Evolutionary conservation across 2,888 invertebrate species (phyloP).

Genomic region (Tubulanus polymorphus): DNA sequence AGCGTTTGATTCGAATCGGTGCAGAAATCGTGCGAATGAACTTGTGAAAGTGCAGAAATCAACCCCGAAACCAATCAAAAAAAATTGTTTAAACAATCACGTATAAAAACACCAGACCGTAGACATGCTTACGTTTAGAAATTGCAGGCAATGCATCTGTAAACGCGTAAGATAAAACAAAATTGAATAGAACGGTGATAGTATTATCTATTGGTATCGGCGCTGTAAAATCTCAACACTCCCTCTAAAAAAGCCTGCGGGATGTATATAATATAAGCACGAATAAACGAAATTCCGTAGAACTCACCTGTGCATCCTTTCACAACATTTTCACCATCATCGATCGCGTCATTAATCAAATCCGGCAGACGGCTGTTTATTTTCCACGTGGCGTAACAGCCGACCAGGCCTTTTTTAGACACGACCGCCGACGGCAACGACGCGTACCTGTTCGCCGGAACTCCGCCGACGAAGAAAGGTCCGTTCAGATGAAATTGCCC

Average conservation of each 20-base stretch:
- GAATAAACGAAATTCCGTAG: background rate
- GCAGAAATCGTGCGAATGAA: no score
- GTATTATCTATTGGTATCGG: background rate
- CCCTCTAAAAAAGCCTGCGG: no score
- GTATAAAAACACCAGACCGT: no score
- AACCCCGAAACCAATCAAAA: no score
- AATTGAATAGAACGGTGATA: no score
- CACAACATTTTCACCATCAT: slow-evolving; percentile 12
- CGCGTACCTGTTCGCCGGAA: slow-evolving; percentile 29
- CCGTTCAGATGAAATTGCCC: slow-evolving; percentile 5
- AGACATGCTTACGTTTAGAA: no score
- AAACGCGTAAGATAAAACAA: no score
- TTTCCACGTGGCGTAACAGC: slow-evolving; percentile 44
- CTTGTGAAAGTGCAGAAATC: no score
- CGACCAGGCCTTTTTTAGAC: slow-evolving; percentile 44
- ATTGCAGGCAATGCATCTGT: no score
- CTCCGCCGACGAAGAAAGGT: slow-evolving; percentile 38
- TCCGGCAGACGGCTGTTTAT: slow-evolving; percentile 34
- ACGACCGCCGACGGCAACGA: slow-evolving; percentile 18
- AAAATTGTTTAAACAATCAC: no score
- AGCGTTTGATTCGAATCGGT: no score
- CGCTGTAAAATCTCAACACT: background rate
- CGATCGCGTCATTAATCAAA: slow-evolving; percentile 23
- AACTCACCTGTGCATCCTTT: slow-evolving; percentile 22
- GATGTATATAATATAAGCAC: no score